Evolutionary conservation across 2,113 vertebrate genomes (phyloP).

Genomic region (Esox niger): DNA sequence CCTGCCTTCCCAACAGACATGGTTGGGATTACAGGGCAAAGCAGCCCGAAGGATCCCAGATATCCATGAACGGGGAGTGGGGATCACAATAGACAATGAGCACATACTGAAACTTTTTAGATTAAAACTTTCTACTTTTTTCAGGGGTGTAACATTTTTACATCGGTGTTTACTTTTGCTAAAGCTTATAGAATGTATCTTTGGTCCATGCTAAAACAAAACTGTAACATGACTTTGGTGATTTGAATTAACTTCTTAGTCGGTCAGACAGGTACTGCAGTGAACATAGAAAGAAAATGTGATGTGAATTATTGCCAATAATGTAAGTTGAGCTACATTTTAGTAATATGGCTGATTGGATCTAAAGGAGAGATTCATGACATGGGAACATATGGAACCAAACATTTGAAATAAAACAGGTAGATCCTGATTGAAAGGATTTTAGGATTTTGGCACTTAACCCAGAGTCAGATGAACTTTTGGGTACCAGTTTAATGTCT

Average conservation of each 20-base stretch:
- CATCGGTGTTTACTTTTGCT: slow-evolving; percentile 14
- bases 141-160: background rate
- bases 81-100: too few relatives aligned
- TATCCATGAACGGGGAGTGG: too few relatives aligned
- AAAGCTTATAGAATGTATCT: slow-evolving; percentile 56
- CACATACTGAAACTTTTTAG: too few relatives aligned
- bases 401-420: too few relatives aligned
- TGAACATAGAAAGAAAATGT: slow-evolving; percentile 33
- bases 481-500: too few relatives aligned
- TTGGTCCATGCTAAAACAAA: slow-evolving; percentile 69
- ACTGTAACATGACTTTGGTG: slow-evolving; percentile 53
- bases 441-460: too few relatives aligned
- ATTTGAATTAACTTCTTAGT: slow-evolving; percentile 18
- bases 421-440: too few relatives aligned
- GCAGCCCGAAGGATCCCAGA: too few relatives aligned
- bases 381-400: slow-evolving; percentile 31
- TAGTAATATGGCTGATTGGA: slow-evolving; percentile 15
- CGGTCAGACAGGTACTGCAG: slow-evolving; percentile 13
- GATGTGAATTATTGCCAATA: background rate
- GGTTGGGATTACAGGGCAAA: too few relatives aligned
- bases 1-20: too few relatives aligned
- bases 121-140: too few relatives aligned
- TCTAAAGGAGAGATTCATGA: slow-evolving; percentile 19
- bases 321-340: background rate
- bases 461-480: too few relatives aligned